Percentiles rank a stretch among this genome's conserved stretches.
phyloP scores from a whole-genome alignment of 2,797 vertebrate genomes.

The Pogonophryne albipinna region DNA sequence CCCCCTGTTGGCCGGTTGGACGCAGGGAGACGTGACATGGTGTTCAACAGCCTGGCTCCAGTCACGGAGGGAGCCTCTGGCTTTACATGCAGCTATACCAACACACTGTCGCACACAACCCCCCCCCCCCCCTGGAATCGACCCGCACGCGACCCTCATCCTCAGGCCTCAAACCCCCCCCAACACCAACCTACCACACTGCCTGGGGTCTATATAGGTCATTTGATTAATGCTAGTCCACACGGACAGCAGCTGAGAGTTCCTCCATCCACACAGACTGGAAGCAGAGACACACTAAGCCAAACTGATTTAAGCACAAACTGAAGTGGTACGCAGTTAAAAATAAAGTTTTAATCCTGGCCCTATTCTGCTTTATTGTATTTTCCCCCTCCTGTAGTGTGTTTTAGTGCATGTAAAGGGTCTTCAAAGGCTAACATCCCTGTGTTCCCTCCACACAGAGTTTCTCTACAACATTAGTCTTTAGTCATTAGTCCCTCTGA shows the following conservation, averaged over 20 bases:
- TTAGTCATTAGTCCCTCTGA: too few species aligned
- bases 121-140: constrained; percentile 1
- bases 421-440: too few species aligned
- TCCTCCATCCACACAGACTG: constrained; percentile 36
- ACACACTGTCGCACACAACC: background rate
- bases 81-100: constrained; percentile 33
- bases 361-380: too few species aligned
- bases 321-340: background rate
- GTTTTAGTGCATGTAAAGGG: too few species aligned
- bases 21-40: constrained; percentile 59
- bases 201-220: constrained; percentile 55
- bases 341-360: background rate
- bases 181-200: constrained; percentile 13
- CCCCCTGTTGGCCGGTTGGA: constrained; percentile 38
- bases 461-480: too few species aligned
- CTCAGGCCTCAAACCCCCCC: background rate
- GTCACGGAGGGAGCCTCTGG: constrained; percentile 45
- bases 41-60: constrained; percentile 54
- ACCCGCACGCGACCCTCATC: constrained; percentile 16
- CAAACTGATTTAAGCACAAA: background rate
- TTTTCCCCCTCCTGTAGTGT: too few species aligned
- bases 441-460: too few species aligned
- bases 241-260: constrained; percentile 17
- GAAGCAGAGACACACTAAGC: background rate
- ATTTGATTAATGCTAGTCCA: constrained; percentile 53